Conservation (phyloP, 2,113 vertebrate genomes). For the Triplophysa tibetana region DNA sequence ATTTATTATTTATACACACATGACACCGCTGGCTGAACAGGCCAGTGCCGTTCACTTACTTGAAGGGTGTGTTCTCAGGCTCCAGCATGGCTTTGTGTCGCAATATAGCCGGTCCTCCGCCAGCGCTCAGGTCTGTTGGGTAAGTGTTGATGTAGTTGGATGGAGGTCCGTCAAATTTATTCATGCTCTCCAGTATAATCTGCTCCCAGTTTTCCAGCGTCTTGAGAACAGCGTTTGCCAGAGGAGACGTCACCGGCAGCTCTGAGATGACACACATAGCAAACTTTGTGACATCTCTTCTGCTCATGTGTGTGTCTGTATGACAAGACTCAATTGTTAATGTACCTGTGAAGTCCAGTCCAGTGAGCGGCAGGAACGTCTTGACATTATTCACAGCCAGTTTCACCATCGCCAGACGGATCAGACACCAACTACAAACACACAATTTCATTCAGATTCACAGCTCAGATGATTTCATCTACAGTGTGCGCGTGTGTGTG, state of each 20-base stretch:
- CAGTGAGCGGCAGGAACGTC: constrained; percentile 93
- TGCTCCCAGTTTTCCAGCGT: constrained; percentile 96
- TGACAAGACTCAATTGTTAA: background rate
- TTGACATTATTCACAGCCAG: constrained; percentile 89
- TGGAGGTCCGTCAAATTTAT: constrained; percentile 92
- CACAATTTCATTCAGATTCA: background rate
- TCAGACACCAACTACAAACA: constrained; percentile 86
- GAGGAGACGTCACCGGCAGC: constrained; percentile 89
- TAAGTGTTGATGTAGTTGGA: constrained; percentile 94
- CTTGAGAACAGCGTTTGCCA: constrained; percentile 90
- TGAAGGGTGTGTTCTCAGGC: constrained; percentile 97
- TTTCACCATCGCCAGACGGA: constrained; percentile 93
- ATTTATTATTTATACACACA: background rate
- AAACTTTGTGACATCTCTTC: background rate
- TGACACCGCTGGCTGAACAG: too few species aligned
- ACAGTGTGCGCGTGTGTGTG: background rate
- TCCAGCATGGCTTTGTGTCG: constrained; percentile 97
- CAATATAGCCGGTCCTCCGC: constrained; percentile 86
- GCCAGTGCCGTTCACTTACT: constrained; percentile 74
- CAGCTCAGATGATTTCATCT: too few species aligned
- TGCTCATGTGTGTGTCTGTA: background rate
- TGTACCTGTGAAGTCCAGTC: constrained; percentile 90
- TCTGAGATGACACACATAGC: constrained; percentile 72
- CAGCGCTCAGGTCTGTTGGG: constrained; percentile 80
- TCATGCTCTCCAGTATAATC: constrained; percentile 88